Conservation (phyloP, 2,113 vertebrate species). For the Mohoua ochrocephala region DNA sequence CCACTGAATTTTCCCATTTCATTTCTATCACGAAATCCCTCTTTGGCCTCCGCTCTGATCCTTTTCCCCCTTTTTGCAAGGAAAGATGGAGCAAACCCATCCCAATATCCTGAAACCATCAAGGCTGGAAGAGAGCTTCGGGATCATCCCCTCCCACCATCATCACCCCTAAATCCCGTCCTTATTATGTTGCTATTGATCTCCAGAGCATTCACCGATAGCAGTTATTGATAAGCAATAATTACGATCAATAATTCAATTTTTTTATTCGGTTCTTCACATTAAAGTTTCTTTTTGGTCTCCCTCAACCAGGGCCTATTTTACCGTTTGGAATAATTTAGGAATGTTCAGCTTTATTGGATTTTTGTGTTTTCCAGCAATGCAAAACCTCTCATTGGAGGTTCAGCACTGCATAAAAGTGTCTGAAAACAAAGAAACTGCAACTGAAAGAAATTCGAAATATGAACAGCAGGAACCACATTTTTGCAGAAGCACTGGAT, state of each 20-base stretch:
- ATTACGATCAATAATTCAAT: neutral
- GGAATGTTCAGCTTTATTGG: neutral
- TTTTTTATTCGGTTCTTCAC: neutral
- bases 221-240: neutral
- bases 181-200: neutral
- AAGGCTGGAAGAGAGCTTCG: neutral
- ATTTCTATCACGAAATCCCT: conserved; percentile 55
- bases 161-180: neutral
- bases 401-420: neutral
- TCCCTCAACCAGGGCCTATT: neutral
- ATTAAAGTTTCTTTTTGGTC: neutral
- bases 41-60: neutral
- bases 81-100: neutral
- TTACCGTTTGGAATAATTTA: neutral
- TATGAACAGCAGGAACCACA: neutral
- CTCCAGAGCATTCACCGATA: neutral
- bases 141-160: neutral
- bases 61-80: conserved; percentile 8
- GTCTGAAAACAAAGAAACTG: neutral
- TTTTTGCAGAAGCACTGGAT: neutral
- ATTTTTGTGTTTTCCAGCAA: neutral
- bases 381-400: neutral
- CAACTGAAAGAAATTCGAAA: neutral
- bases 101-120: neutral
- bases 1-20: conserved; percentile 15